Conservation (phyloP, 2,888 invertebrate genomes). For the Charanyca ferruginea region DNA sequence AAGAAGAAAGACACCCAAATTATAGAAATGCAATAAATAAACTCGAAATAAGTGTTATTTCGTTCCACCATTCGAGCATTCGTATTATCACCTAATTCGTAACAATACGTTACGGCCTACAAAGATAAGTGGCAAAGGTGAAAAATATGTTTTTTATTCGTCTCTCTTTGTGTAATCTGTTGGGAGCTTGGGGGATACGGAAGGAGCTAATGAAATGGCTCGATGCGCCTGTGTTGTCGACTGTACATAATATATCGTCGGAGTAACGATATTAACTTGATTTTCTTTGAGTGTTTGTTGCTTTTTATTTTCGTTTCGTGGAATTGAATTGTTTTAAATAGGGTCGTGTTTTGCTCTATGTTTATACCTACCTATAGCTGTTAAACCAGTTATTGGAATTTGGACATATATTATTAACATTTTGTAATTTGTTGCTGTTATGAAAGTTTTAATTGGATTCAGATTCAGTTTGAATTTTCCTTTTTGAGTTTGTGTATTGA, state of each 20-base stretch:
- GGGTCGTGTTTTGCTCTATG: not conserved
- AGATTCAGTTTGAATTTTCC: too few species aligned
- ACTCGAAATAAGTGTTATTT: constrained; percentile 23
- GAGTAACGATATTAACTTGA: constrained; percentile 52
- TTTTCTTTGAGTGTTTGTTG: constrained; percentile 54
- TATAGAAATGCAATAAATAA: constrained; percentile 18
- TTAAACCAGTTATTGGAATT: not conserved
- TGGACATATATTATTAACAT: too few species aligned
- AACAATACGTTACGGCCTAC: constrained; percentile 38
- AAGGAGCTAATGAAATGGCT: constrained; percentile 67
- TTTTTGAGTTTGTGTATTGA: too few species aligned
- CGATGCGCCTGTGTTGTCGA: constrained; percentile 56
- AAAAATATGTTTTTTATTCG: constrained; percentile 62
- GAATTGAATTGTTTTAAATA: constrained; percentile 30
- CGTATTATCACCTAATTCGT: constrained; percentile 40
- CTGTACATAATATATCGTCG: constrained; percentile 65
- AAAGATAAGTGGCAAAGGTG: constrained; percentile 57
- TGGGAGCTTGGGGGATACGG: constrained; percentile 39
- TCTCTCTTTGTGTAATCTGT: constrained; percentile 62
- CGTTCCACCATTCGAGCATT: constrained; percentile 5
- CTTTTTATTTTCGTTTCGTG: constrained; percentile 27
- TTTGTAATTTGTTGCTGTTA: too few species aligned
- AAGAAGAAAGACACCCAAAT: not conserved
- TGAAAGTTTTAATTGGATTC: too few species aligned
- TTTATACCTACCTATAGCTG: not conserved